Evolutionary conservation across 2,113 vertebrate species (phyloP), one percentile per base, ranked within the genome.

Genomic region (Phycodurus eques): DNA sequence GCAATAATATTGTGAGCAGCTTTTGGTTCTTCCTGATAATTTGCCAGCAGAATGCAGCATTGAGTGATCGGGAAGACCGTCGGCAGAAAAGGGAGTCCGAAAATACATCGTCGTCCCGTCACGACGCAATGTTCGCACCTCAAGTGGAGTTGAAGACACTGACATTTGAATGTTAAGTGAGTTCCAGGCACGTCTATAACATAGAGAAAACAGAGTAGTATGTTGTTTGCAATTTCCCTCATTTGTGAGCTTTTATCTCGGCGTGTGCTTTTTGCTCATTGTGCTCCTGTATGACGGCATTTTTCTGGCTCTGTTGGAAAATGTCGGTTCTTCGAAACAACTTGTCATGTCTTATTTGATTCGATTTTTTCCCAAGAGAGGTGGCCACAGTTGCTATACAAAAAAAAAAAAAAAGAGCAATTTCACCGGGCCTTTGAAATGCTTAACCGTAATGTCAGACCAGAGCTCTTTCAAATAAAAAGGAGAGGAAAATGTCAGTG

Each of bases 401-500:
- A 61, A 84, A 77, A 76, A 74, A 39, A 39, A 39, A 39, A 39
- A 61, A 84, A 77, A 76, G 74, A 82, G 75, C 82, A 78, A 85
- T 89, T 90, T 81, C 73, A 87, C 73, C 76, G 79, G 68, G 73
- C 78, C 79, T 89, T 88, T 88, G 76, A 85, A 85, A 85, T 77
- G 81, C 81, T 88, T 82, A 77, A 68, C 72, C 70, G 80, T 82
- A 78, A 85, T 80, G 79, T 82, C 77, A 77, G 75, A 60, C 56
- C 78, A 68, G 80, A 79, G 44, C 68, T 79, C 81, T 84, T 80
- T 88, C 77, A 90, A 86, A 89, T 87, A 87, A 80, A 85, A 84
- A 72, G 76, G 73, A 80, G 72, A 77, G 75, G 65, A 82, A 92
- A 92, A 92, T 91, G 91, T 91, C 90, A 92, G 67, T 62, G 42